phyloP scores from a whole-genome alignment of 2,113 vertebrate genomes.

The Sminthopsis crassicaudata region DNA sequence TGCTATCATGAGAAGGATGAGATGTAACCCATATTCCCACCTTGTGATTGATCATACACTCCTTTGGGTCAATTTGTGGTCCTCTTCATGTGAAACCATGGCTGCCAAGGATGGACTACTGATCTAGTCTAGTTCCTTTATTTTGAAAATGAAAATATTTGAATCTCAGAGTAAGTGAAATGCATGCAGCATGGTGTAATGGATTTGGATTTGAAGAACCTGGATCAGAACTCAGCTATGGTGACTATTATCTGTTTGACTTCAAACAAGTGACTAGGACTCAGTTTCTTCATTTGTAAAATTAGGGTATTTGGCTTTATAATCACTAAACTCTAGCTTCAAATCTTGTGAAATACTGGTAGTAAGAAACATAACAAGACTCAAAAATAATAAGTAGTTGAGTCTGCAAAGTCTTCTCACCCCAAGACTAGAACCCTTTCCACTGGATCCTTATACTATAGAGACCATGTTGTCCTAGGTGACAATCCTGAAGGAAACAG shows the following conservation, averaged over 20 bases:
- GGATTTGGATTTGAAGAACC: neutral
- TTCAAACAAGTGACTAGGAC: neutral
- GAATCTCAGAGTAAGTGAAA: neutral
- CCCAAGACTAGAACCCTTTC: neutral
- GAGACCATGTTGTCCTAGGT: neutral
- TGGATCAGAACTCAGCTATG: neutral
- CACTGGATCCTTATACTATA: neutral
- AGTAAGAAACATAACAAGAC: neutral
- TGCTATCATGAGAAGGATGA: neutral
- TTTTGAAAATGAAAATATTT: neutral
- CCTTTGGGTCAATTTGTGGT: neutral
- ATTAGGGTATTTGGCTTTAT: neutral
- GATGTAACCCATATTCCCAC: neutral
- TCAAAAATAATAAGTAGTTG: neutral
- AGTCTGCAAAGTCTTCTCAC: neutral
- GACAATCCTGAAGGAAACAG: neutral
- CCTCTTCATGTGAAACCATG: neutral
- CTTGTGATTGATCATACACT: neutral
- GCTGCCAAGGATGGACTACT: neutral
- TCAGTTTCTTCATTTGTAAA: neutral
- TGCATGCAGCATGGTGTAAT: neutral
- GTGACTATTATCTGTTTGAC: neutral
- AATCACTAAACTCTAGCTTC: neutral
- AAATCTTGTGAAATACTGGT: neutral
- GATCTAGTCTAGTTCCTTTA: neutral